Percentiles rank a stretch among this genome's conserved stretches.
Evolutionary conservation across 1,140 invertebrate species (phyloP).

Genomic region (Drosophila repletoides): DNA sequence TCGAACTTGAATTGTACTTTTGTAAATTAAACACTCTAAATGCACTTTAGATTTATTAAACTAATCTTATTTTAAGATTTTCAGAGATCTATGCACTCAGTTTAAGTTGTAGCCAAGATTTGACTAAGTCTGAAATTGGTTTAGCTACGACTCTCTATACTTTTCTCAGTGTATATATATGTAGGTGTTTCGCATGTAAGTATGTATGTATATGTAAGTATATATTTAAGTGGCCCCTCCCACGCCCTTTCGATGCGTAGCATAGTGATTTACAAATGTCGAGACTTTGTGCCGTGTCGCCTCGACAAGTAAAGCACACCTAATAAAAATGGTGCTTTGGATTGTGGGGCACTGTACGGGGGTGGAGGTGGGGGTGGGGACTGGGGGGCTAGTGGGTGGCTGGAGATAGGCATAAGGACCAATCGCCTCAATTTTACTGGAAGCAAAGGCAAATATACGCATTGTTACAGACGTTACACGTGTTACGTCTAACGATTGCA

Average conservation of each 20-base stretch:
- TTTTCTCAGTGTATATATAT: background rate
- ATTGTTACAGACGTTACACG: slow-evolving; percentile 57
- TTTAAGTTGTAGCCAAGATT: too few species aligned
- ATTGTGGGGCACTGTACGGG: background rate
- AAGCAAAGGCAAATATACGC: slow-evolving; percentile 37
- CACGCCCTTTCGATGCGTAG: background rate
- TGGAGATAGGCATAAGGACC: slow-evolving; percentile 37
- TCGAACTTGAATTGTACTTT: too few species aligned
- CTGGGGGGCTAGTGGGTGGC: background rate
- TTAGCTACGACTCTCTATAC: too few species aligned
- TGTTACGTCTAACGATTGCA: slow-evolving; percentile 60
- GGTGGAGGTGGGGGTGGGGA: background rate
- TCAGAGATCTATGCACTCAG: too few species aligned
- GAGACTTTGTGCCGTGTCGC: slow-evolving; percentile 41
- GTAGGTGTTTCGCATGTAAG: too few species aligned
- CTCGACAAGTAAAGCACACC: slow-evolving; percentile 45
- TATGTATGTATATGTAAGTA: slow-evolving; percentile 3
- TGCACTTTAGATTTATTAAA: too few species aligned
- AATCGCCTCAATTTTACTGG: slow-evolving; percentile 41
- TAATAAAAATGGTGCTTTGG: slow-evolving; percentile 51
- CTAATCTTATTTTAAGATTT: too few species aligned
- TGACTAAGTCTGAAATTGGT: too few species aligned
- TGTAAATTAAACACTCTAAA: too few species aligned
- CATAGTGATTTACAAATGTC: slow-evolving; percentile 64
- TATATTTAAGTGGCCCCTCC: slow-evolving; percentile 16